Evolutionary conservation across 1,140 invertebrate species (phyloP), one percentile per base, ranked within the genome.

Genomic region (Kradibia gibbosae): DNA sequence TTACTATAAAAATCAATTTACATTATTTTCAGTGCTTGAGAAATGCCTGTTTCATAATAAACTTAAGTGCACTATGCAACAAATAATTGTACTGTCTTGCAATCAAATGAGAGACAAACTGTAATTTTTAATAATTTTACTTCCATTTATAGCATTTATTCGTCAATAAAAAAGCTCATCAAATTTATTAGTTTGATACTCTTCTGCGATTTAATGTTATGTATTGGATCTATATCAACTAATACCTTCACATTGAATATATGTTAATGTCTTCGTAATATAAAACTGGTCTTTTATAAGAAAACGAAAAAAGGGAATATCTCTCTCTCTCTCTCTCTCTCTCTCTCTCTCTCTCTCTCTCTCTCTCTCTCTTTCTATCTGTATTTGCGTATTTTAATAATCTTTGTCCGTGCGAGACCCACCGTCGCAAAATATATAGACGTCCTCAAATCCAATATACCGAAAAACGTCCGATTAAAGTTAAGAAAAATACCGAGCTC

Each of bases 1-100:
- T 15, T n/a, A 15, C 10, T 45, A 73, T 72, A 80, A 80, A 80
- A 80, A 73, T 57, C 78, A 80, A 80, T 80, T 80, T 73, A 80
- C 55, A 80, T 80, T 72, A 45, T 45, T 22, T 50, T 67, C 1
- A 20, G 28, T 25, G 60, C 75, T 62, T 48, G 42, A 60, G 31
- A 76, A 60, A 60, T 25, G 75, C 25, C 39, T 45, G 48, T 77
- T 77, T 65, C 57, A 65, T 50, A 65, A 77, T 77, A 50, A 60
- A 65, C 65, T 65, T 34, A 45, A 75, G 28, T 65, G n/a, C 8
- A 3, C n/a, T 5, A 48, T 65, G 28, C 50, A 34, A 71, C 45
- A 53, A 78, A 55, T 78, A 53, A 70, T 78, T 53, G 7, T 70
- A 70, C 36, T n/a, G 45, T 8, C 8, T 20, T 25, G 34, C 67